Base-by-base conservation (phyloP, 2,888 invertebrate genomes). In the Synergus umbraculus region DNA sequence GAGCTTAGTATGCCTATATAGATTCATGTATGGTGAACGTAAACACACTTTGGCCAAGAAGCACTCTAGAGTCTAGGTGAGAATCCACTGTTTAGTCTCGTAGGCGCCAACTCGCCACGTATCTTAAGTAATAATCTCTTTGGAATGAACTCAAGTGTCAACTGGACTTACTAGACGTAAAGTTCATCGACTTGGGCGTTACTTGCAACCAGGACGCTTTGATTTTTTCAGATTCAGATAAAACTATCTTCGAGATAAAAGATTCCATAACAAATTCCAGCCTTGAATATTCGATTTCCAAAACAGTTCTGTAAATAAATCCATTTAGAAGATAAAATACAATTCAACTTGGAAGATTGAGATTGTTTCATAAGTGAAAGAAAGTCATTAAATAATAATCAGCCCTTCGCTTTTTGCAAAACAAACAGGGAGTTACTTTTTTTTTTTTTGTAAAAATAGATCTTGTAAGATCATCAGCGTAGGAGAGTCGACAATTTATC, bases 91-190 rank as follows among this genome's bases (percentile, higher is more conserved):
- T 73, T 73, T 73, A 73, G 73, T 73, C 73, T 73, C 73, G 49
- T 37, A 54, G 73, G 73, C 73, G 73, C 54, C 73, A 54, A 73
- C 73, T 73, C 49, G 4, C 29, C 54, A 37, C 73, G 46, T 73
- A 73, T 73, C 73, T 54, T 41, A 54, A 73, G 73, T 54, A 73
- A 73, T 73, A 73, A 73, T 73, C 73, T 73, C 54, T n/a, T 73
- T 73, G 5, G 73, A 37, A 73, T 41, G 73, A 54, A 54, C 73
- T 54, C 37, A 54, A 73, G 73, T 73, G 73, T 73, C 73, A 54
- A 73, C n/a, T 54, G 49, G 10, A 73, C 37, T 49, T 54, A 73
- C 37, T 54, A 37, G 29, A 69, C 46, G 49, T 49, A 69, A 69
- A 73, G 54, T 73, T 73, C 73, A 73, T 73, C 73, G 54, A 54